Conservation (phyloP, 53 echinoderm and acorn worm species). For the Echinometra lucunter region DNA sequence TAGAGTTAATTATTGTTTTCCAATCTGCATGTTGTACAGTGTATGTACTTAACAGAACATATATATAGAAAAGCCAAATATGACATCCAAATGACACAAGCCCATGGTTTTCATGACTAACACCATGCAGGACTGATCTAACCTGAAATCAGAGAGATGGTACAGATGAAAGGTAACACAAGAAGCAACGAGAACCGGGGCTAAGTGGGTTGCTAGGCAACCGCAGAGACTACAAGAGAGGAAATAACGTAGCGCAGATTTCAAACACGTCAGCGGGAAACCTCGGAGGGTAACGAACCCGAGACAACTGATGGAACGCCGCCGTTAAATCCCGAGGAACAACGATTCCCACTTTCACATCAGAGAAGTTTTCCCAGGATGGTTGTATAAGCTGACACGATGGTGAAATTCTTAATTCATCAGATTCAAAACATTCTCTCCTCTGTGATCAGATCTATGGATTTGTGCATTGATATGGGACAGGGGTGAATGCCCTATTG, state of each 20-base stretch:
- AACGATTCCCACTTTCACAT: conserved; percentile 15
- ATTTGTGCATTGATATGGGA: neutral
- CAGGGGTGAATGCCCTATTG: conserved; percentile 35
- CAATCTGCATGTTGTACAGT: neutral
- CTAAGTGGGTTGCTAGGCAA: conserved; percentile 53
- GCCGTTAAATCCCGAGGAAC: conserved; percentile 18
- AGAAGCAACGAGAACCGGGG: conserved; percentile 2
- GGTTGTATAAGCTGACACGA: neutral
- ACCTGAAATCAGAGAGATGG: conserved; percentile 33
- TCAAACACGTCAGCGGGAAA: conserved; percentile 44
- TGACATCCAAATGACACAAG: neutral
- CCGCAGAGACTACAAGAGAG: neutral
- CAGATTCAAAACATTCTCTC: neutral
- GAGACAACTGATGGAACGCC: conserved; percentile 38
- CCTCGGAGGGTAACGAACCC: conserved; percentile 58
- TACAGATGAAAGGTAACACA: conserved; percentile 43
- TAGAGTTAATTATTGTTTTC: too few relatives aligned
- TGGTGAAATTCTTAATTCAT: conserved; percentile 28
- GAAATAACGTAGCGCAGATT: conserved; percentile 50
- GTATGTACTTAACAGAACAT: neutral
- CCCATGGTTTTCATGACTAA: neutral
- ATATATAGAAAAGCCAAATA: neutral
- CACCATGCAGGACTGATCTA: conserved; percentile 34
- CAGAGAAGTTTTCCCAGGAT: conserved; percentile 18
- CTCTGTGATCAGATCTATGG: neutral